Evolutionary conservation across 2,888 invertebrate species (phyloP).

Genomic region (Pantelozetes paolii): DNA sequence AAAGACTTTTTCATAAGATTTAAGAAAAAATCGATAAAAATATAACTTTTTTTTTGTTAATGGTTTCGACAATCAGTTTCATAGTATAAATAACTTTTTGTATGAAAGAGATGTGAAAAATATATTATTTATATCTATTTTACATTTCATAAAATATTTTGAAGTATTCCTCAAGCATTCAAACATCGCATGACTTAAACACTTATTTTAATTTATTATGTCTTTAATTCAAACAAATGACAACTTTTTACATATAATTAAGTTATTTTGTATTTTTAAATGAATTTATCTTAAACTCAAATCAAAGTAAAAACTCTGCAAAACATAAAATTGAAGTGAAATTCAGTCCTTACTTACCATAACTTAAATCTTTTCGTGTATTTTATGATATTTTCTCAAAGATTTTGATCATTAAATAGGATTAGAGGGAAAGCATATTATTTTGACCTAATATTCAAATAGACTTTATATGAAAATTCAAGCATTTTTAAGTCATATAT

Average conservation of each 20-base stretch:
- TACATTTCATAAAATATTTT: background rate
- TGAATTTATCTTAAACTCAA: background rate
- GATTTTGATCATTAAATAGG: background rate
- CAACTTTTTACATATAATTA: background rate
- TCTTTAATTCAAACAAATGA: background rate
- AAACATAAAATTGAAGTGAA: background rate
- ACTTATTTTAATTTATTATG: background rate
- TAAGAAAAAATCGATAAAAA: too few species aligned
- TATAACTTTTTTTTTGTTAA: too few species aligned
- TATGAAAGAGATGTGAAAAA: too few species aligned
- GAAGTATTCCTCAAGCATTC: background rate
- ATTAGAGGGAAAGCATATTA: background rate
- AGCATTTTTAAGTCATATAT: background rate
- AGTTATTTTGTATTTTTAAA: conserved; percentile 10
- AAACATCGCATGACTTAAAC: conserved; percentile 3
- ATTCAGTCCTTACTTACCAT: background rate
- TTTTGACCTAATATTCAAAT: too few species aligned
- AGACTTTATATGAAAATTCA: background rate
- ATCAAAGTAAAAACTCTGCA: background rate
- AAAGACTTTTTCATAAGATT: too few species aligned
- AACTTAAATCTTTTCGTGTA: background rate
- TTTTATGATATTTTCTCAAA: background rate
- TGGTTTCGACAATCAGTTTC: too few species aligned
- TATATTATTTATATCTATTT: too few species aligned
- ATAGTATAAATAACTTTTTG: too few species aligned